These are phyloP conservation scores for Ichneumoninae sp. DNA, from an alignment of 2,888 invertebrate genomes.

Conservation along the genomic window DNA sequence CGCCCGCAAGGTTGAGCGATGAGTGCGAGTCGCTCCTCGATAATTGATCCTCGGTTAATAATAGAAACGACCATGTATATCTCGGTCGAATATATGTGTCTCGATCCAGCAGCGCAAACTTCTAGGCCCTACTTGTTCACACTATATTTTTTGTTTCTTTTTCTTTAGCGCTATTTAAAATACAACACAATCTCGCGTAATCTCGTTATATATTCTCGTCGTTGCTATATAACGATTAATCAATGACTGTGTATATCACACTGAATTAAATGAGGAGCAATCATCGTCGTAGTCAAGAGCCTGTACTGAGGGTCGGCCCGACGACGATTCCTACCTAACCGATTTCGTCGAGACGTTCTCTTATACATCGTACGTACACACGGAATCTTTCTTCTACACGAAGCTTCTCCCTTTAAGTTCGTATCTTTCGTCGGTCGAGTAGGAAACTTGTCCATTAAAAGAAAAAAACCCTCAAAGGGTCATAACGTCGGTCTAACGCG, in stretches of 20 bases:
- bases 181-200: conserved; percentile 36
- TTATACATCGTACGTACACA: conserved; percentile 15
- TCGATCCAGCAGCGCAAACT: conserved; percentile 22
- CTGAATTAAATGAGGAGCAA: conserved; percentile 10
- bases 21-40: conserved; percentile 2
- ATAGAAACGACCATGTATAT: conserved; percentile 16
- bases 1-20: neutral
- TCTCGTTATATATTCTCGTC: conserved; percentile 27
- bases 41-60: conserved; percentile 16
- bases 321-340: conserved; percentile 69
- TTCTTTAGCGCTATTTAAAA: conserved; percentile 33
- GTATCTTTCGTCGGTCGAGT: conserved; percentile 52
- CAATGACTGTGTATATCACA: conserved; percentile 15
- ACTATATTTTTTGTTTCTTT: conserved; percentile 17
- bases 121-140: conserved; percentile 43
- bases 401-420: conserved; percentile 5
- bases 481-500: conserved; percentile 15
- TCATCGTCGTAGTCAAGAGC: conserved; percentile 25
- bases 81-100: conserved; percentile 18
- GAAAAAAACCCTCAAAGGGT: neutral
- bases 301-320: conserved; percentile 59
- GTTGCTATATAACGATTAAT: conserved; percentile 21
- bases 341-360: conserved; percentile 54
- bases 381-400: conserved; percentile 5
- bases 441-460: conserved; percentile 17